Evolutionary conservation across 2,797 vertebrate genomes (phyloP), one percentile per base, ranked within the genome.

Genomic region (Hybognathus amarus): DNA sequence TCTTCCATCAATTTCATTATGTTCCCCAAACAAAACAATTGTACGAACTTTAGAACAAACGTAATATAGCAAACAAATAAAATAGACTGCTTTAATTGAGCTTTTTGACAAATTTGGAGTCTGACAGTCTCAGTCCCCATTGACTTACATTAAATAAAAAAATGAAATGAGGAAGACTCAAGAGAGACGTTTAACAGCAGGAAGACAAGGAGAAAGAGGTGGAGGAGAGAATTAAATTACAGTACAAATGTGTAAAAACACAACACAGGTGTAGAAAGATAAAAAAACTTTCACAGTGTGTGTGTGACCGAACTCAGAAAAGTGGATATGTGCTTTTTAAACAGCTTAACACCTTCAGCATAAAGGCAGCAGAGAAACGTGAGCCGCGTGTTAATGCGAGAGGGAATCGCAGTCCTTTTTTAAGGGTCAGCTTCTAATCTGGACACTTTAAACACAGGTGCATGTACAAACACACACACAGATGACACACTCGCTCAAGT

Each of bases 351-450:
- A 92, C 79, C 80, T 89, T 87, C 68, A 67, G 92, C 90, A 95
- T 91, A 94, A 94, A 94, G 92, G 91, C 90, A 92, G 91, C 87
- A 87, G 45, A 90, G 93, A 93, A 95, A 95, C 89, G 78, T 70
- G 92, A 95, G 86, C 90, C 42, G 79, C 59, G 80, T 54, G 85
- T 75, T 75, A 76, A 84, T 52, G 69, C 71, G 78, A 82, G 78
- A 61, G 47, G 52, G 52, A 80, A 82, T 33, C 27, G 18, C 56
- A 82, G 61, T 78, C 52, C 56, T 84, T 80, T 42, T 74, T 10
- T 56, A 63, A 76, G 73, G 71, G 63, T 59, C 50, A 33, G 52
- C 54, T 36, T 36, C 82, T 83, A 83, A 83, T 83, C 82, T 77
- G 79, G 79, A 68, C 54, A 69, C 74, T 93, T 63, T 81, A 79